Conservation (phyloP, 1,140 invertebrate species). For the Anoplophora glabripennis region DNA sequence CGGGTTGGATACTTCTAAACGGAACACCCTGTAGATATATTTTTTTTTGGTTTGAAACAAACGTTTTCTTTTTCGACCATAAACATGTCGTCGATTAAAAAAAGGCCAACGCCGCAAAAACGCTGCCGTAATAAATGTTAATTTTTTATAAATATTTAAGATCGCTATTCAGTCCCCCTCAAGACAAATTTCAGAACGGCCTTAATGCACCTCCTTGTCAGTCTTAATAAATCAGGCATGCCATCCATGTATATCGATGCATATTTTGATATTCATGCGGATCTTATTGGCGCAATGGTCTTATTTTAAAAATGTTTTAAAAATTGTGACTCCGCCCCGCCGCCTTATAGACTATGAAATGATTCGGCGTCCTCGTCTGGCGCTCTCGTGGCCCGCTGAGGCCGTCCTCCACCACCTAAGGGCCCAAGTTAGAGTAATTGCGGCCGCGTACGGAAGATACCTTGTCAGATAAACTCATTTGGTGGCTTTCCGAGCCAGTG, state of each 20-base stretch:
- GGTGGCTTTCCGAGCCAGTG: conserved; percentile 18
- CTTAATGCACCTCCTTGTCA: conserved; percentile 13
- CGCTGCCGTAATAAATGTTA: too few species aligned
- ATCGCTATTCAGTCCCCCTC: not conserved
- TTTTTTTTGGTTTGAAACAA: too few species aligned
- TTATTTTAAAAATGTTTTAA: conserved; percentile 35
- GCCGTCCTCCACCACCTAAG: conserved; percentile 26
- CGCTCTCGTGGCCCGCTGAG: conserved; percentile 1
- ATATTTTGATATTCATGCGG: conserved; percentile 37
- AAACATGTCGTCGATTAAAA: too few species aligned
- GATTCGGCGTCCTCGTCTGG: conserved; percentile 20
- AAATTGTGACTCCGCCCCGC: conserved; percentile 29
- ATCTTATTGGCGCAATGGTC: conserved; percentile 29
- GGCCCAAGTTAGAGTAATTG: conserved; percentile 40
- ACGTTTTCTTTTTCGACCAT: too few species aligned
- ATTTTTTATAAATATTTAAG: conserved; percentile 12
- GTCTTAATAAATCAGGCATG: conserved; percentile 25
- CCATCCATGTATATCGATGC: conserved; percentile 31
- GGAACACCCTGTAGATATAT: too few species aligned
- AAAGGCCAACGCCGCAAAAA: too few species aligned
- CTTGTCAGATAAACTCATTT: conserved; percentile 39
- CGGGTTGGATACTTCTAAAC: too few species aligned
- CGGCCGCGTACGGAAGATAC: conserved; percentile 38
- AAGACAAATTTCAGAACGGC: conserved; percentile 20
- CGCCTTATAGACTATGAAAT: conserved; percentile 30